Percentiles rank a stretch among this genome's conserved stretches.
These are phyloP conservation scores for Bursaphelenchus okinawaensis DNA, from an alignment of 2,888 invertebrate species.

Conservation along the genomic window DNA sequence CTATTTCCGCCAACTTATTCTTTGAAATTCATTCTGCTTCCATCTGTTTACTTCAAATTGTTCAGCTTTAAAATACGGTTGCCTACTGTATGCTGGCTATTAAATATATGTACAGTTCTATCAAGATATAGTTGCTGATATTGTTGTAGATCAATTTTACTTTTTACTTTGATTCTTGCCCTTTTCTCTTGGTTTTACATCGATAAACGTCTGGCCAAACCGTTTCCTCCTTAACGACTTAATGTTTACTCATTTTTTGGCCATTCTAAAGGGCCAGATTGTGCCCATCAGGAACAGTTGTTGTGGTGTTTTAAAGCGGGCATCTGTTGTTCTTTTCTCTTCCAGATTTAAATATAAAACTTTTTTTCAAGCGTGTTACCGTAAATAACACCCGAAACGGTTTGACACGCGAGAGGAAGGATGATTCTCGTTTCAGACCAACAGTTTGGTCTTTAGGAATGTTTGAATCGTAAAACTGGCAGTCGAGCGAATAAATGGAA, in stretches of 20 bases:
- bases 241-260: background rate
- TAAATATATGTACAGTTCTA: too few relatives aligned
- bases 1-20: too few relatives aligned
- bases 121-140: too few relatives aligned
- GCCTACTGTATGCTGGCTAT: too few relatives aligned
- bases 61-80: too few relatives aligned
- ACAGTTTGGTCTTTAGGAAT: background rate
- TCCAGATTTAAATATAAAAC: background rate
- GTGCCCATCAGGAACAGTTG: background rate
- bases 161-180: too few relatives aligned
- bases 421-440: background rate
- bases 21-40: too few relatives aligned
- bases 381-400: background rate
- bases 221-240: too few relatives aligned
- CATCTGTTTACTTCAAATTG: too few relatives aligned
- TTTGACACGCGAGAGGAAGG: background rate
- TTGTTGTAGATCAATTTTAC: too few relatives aligned
- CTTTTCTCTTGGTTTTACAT: too few relatives aligned
- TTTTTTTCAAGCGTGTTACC: background rate
- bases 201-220: too few relatives aligned
- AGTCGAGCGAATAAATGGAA: background rate
- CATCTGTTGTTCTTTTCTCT: background rate
- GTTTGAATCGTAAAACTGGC: background rate
- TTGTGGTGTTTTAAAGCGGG: background rate
- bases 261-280: background rate